Evolutionary conservation across 2,888 invertebrate genomes (phyloP).

Genomic region (Azorinus chamasolen): DNA sequence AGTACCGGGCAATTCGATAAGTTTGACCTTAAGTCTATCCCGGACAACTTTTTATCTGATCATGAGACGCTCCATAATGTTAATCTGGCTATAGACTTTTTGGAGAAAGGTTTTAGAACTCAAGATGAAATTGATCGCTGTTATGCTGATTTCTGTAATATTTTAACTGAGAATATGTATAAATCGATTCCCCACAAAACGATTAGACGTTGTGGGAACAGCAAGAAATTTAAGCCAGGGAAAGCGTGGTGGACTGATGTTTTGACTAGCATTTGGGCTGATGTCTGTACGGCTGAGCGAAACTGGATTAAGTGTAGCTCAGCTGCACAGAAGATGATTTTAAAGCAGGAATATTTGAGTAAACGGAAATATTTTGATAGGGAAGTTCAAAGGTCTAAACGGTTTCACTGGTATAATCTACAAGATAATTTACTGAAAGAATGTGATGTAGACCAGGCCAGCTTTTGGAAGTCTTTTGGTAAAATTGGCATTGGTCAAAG

Average conservation of each 20-base stretch:
- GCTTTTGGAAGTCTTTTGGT: slow-evolving; percentile 7
- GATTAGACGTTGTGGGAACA: too few species aligned
- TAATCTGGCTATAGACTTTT: too few species aligned
- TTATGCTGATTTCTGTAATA: too few species aligned
- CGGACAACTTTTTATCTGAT: too few species aligned
- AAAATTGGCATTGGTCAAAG: not conserved
- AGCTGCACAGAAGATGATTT: not conserved
- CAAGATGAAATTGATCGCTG: too few species aligned
- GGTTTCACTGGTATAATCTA: slow-evolving; percentile 5
- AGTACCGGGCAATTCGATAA: too few species aligned
- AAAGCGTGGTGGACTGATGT: slow-evolving; percentile 13
- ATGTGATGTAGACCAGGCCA: not conserved
- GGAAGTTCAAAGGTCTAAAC: slow-evolving; percentile 6
- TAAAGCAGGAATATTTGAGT: slow-evolving; percentile 1
- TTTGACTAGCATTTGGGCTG: not conserved
- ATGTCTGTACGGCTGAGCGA: slow-evolving; percentile 2
- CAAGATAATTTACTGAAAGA: not conserved
- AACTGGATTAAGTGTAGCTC: not conserved
- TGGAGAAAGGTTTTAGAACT: too few species aligned
- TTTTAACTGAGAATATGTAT: too few species aligned
- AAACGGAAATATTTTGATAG: slow-evolving; percentile 1
- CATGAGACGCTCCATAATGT: too few species aligned
- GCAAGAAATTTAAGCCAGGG: slow-evolving; percentile 1
- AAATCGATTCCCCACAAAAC: too few species aligned
- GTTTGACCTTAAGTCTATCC: too few species aligned